A percentile compares a stretch with the other conserved stretches of the same genome.
Evolutionary conservation across 2,797 vertebrate species (phyloP).

Genomic region (Orestias chungarensis): DNA sequence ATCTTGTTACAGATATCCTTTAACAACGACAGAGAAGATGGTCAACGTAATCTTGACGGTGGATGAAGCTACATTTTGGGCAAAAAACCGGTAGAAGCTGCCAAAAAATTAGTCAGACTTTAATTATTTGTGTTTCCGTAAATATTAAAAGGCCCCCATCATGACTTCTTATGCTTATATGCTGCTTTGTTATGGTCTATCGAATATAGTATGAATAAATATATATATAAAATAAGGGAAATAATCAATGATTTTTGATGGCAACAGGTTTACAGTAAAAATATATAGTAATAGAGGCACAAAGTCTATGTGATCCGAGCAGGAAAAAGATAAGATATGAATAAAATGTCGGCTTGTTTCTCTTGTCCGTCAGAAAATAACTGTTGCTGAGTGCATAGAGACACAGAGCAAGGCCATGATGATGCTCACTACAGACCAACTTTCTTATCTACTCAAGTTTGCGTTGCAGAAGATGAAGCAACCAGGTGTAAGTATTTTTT

Average conservation of each 20-base stretch:
- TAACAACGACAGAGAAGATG: too few relatives aligned
- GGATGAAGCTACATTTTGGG: too few relatives aligned
- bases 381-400: slow-evolving; percentile 98
- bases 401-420: slow-evolving; percentile 99
- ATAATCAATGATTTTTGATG: neutral
- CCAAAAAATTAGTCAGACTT: neutral
- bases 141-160: neutral
- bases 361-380: slow-evolving; percentile 93
- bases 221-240: neutral
- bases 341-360: slow-evolving; percentile 60
- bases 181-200: neutral
- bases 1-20: too few relatives aligned
- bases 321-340: slow-evolving; percentile 11
- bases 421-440: slow-evolving; percentile 96
- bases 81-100: too few relatives aligned
- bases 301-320: slow-evolving; percentile 8
- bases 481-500: slow-evolving; percentile 90
- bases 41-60: too few relatives aligned
- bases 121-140: neutral
- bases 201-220: neutral
- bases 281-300: neutral
- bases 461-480: slow-evolving; percentile 99
- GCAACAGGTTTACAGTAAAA: neutral
- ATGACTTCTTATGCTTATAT: neutral
- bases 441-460: slow-evolving; percentile 98